Evolutionary conservation across 2,113 vertebrate species (phyloP).

Genomic region (Cephalopholis sonnerati): DNA sequence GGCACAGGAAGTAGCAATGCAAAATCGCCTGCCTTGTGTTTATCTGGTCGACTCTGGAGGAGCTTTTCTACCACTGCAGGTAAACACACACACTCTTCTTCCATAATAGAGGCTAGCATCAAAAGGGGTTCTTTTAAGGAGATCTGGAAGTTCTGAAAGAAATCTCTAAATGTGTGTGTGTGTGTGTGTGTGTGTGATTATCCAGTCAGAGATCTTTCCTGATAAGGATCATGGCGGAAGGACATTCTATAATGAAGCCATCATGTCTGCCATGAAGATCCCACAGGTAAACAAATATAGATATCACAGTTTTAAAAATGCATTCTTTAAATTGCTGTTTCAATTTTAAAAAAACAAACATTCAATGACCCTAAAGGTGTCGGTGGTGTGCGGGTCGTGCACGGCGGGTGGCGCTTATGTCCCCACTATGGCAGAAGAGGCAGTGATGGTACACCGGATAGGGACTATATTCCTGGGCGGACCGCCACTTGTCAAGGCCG

Average conservation of each 20-base stretch:
- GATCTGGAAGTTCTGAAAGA: background rate
- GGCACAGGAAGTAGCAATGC: constrained; percentile 88
- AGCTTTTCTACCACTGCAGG: constrained; percentile 90
- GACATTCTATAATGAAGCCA: constrained; percentile 89
- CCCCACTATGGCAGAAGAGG: constrained; percentile 90
- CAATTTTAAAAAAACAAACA: background rate
- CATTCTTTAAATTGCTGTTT: background rate
- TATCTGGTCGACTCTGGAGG: constrained; percentile 90
- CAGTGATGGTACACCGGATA: constrained; percentile 88
- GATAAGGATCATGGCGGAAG: constrained; percentile 91
- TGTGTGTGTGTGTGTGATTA: constrained; percentile 20
- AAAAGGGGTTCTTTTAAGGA: background rate
- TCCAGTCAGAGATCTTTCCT: constrained; percentile 91
- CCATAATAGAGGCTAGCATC: background rate
- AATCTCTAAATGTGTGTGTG: constrained; percentile 10
- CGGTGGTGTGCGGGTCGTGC: constrained; percentile 91
- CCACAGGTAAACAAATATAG: constrained; percentile 84
- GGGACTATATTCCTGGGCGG: constrained; percentile 91
- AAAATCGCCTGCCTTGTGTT: constrained; percentile 88
- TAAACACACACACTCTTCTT: constrained; percentile 48
- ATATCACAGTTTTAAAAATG: background rate
- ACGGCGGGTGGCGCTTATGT: constrained; percentile 90
- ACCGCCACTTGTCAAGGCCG: constrained; percentile 91
- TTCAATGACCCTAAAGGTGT: constrained; percentile 80
- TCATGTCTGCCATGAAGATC: constrained; percentile 90